phyloP scores from a whole-genome alignment of 1,140 invertebrate species.

The Drosophila novamexicana region DNA sequence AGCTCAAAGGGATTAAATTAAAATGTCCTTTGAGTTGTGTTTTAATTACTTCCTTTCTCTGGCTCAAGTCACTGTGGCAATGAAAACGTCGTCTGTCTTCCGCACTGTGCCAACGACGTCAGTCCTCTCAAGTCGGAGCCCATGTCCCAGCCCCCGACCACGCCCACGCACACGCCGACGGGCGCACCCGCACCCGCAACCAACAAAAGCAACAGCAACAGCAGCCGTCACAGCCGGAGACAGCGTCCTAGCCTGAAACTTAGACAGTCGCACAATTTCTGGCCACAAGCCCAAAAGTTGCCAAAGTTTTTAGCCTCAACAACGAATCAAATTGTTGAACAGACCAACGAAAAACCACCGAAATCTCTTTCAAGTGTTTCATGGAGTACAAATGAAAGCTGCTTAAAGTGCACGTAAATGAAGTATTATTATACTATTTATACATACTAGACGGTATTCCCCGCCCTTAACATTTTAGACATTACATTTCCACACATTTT shows the following conservation, averaged over 20 bases:
- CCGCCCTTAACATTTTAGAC: no score
- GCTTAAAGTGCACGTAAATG: no score
- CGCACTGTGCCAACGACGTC: background rate
- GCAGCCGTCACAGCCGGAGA: constrained; percentile 36
- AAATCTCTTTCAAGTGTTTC: constrained; percentile 19
- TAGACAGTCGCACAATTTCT: constrained; percentile 36
- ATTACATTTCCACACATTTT: no score
- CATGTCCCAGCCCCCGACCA: background rate
- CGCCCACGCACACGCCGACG: background rate
- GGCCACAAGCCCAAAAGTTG: constrained; percentile 49
- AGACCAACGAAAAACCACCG: constrained; percentile 29
- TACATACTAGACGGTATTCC: no score
- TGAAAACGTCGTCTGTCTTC: constrained; percentile 34
- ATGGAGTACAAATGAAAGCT: background rate
- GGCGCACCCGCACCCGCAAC: background rate
- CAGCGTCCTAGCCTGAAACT: constrained; percentile 28
- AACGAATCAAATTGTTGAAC: constrained; percentile 37
- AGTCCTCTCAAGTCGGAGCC: constrained; percentile 10
- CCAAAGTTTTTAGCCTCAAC: constrained; percentile 28
- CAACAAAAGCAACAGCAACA: background rate
- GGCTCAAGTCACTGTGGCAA: constrained; percentile 38
- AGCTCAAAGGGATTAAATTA: constrained; percentile 82
- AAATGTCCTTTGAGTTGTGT: constrained; percentile 82
- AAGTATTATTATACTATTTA: no score
- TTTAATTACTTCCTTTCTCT: constrained; percentile 77